Base-by-base conservation (phyloP, 2,797 vertebrate species). In the Acanthopagrus latus region DNA sequence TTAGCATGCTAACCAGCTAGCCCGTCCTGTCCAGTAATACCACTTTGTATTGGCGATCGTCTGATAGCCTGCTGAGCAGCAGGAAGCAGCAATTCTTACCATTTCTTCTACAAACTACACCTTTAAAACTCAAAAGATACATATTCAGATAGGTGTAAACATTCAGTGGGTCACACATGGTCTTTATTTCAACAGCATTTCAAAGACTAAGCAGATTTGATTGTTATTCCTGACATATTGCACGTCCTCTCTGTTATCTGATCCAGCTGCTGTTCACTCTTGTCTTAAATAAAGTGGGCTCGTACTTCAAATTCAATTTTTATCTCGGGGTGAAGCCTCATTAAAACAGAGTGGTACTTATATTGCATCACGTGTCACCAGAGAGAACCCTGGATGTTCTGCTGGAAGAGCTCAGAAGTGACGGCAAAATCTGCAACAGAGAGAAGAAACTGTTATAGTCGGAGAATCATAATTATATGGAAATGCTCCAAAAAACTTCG, bases 401-500 rank as follows among this genome's bases (percentile, higher is more conserved):
- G 41, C 46, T 10, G 4, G 46, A 11, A 55, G 17, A 70, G 59
- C 51, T 54, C 72, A 70, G 60, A 52, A 13, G 59, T 25, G 2
- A 3, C 74, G 47, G 13, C 18, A 16, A 38, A 38, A 11, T 64
- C 6, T 2, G 23, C 71, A 10, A 5, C 64, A 8, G 50, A 64
- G 50, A 27, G 43, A 5, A 20, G 56, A 33, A 58, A 47, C 44
- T n/a, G 33, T 59, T 60, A n/a, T 64, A 5, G 23, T 38, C 72
- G n/a, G 18, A 54, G 47, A 62, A 56, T 76, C 21, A 13, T 57
- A 71, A 64, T 50, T 27, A 82, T 23, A 64, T 71, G 51, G 51
- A 74, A 71, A 62, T 60, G 41, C 9, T 54, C 50, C 57, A 38
- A 59, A 17, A 72, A 64, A 60, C 64, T 56, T 79, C 44, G 27